Conservation (phyloP, 1,140 invertebrate species). For the Apis dorsata region DNA sequence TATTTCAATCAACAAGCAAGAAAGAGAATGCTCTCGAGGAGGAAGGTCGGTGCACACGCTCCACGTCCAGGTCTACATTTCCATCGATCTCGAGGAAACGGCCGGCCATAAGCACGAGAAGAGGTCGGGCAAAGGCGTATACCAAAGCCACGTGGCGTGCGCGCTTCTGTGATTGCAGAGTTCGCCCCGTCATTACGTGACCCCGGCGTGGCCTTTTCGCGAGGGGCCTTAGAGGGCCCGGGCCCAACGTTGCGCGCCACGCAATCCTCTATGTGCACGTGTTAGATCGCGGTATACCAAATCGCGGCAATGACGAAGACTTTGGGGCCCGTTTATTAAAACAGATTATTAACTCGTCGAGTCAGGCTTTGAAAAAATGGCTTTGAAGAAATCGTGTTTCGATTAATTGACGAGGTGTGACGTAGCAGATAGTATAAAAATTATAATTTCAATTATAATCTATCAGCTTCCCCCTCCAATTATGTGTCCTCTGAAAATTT, state of each 20-base stretch:
- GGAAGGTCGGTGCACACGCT: too few species aligned
- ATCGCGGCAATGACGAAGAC: slow-evolving; percentile 41
- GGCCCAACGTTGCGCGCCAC: slow-evolving; percentile 28
- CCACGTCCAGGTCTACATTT: background rate
- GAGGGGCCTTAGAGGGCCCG: slow-evolving; percentile 70
- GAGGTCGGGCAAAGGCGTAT: slow-evolving; percentile 63
- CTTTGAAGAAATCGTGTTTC: too few species aligned
- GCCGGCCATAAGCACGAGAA: slow-evolving; percentile 39
- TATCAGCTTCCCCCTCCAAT: too few species aligned
- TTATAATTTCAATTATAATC: too few species aligned
- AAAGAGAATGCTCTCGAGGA: background rate
- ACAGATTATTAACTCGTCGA: background rate
- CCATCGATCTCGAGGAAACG: background rate
- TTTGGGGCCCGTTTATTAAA: background rate
- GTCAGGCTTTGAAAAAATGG: background rate
- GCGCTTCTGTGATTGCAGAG: slow-evolving; percentile 78
- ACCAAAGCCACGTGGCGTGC: slow-evolving; percentile 76
- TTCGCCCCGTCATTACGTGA: slow-evolving; percentile 77
- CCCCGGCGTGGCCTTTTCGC: slow-evolving; percentile 72
- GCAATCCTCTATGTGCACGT: slow-evolving; percentile 8
- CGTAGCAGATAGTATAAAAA: too few species aligned
- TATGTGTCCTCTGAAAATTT: too few species aligned
- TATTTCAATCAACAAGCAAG: background rate
- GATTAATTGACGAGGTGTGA: background rate
- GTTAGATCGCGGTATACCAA: slow-evolving; percentile 47